These are phyloP conservation scores for Arctocebus calabarensis DNA, from an alignment of 2,797 vertebrate genomes.

Conservation along the genomic window DNA sequence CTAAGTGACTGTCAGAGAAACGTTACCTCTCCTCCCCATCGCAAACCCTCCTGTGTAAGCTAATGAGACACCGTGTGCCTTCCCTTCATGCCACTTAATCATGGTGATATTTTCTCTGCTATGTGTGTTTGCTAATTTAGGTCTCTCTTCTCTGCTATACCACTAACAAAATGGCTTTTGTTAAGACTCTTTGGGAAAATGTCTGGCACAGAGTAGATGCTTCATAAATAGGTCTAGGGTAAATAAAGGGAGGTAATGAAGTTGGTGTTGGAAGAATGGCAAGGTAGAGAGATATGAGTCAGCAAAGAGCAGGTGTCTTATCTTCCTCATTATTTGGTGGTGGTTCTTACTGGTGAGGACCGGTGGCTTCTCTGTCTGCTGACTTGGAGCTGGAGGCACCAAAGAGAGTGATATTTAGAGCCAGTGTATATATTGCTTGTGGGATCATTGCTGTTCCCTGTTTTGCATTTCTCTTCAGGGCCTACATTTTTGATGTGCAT, in stretches of 20 bases:
- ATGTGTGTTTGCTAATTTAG: background rate
- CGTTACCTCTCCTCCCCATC: background rate
- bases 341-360: background rate
- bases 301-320: background rate
- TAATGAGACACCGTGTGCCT: background rate
- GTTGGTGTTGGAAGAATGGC: background rate
- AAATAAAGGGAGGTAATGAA: background rate
- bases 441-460: background rate
- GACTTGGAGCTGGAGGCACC: background rate
- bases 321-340: background rate
- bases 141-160: background rate
- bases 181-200: conserved; percentile 14
- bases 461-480: background rate
- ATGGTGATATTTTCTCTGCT: background rate
- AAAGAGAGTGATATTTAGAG: background rate
- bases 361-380: background rate
- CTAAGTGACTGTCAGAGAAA: background rate
- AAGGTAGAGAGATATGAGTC: background rate
- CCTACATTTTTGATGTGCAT: background rate
- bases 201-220: background rate
- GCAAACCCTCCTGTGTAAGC: background rate
- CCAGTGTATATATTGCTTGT: background rate
- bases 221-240: conserved; percentile 37
- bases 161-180: background rate
- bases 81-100: background rate